Evolutionary conservation across 2,113 vertebrate genomes (phyloP).

Genomic region (Nothobranchius kuhntae): DNA sequence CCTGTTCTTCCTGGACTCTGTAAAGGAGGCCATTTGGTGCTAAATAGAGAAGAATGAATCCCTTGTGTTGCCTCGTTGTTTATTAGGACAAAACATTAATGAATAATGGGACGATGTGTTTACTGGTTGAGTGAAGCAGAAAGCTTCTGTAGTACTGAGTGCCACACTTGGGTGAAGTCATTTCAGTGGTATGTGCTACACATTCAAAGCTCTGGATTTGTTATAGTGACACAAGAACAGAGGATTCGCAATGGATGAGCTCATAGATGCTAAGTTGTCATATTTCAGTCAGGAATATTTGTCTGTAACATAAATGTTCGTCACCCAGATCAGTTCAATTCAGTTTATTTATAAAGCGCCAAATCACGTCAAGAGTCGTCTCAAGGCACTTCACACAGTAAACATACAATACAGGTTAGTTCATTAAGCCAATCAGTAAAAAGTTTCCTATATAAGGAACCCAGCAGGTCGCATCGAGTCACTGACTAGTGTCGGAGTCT

Average conservation of each 20-base stretch:
- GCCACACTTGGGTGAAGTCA: constrained; percentile 50
- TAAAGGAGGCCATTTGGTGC: constrained; percentile 61
- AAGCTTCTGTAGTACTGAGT: constrained; percentile 35
- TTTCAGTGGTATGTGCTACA: constrained; percentile 26
- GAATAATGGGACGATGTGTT: constrained; percentile 46
- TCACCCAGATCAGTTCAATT: too few relatives aligned
- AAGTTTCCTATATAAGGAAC: too few relatives aligned
- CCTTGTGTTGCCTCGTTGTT: constrained; percentile 58
- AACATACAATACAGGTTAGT: too few relatives aligned
- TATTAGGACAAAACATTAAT: constrained; percentile 46
- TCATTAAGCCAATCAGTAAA: too few relatives aligned
- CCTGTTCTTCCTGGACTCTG: constrained; percentile 52
- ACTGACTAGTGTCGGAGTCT: too few relatives aligned
- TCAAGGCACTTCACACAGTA: too few relatives aligned
- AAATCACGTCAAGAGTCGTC: too few relatives aligned
- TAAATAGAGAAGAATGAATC: constrained; percentile 57
- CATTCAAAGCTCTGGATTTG: constrained; percentile 8
- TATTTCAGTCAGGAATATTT: background rate
- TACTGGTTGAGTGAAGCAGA: constrained; percentile 43
- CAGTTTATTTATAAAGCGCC: too few relatives aligned
- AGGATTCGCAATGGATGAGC: constrained; percentile 18
- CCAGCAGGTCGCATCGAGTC: too few relatives aligned
- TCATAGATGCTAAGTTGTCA: constrained; percentile 36
- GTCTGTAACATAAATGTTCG: too few relatives aligned
- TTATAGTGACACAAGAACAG: constrained; percentile 18